Evolutionary conservation across 1,140 invertebrate species (phyloP).

Genomic region (Euwallacea similis): DNA sequence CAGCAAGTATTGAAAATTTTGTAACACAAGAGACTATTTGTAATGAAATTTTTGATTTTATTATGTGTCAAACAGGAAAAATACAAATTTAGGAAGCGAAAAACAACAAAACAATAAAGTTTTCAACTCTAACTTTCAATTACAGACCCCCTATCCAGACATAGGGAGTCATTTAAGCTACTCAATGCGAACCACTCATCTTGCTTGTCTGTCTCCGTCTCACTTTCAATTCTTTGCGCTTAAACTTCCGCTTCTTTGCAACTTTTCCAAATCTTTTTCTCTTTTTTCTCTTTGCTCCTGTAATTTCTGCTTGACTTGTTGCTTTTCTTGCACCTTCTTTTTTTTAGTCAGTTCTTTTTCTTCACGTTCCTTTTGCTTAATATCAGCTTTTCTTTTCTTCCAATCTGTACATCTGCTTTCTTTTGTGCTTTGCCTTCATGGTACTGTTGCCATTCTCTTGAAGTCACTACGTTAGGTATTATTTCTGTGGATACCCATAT

Average conservation of each 20-base stretch:
- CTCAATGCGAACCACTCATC: too few relatives aligned
- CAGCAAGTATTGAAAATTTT: too few relatives aligned
- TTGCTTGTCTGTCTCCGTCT: neutral
- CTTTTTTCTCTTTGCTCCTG: neutral
- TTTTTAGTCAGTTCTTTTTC: constrained; percentile 1
- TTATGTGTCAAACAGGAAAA: too few relatives aligned
- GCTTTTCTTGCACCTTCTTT: neutral
- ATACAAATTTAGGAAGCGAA: too few relatives aligned
- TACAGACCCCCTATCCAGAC: too few relatives aligned
- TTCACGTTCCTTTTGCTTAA: neutral
- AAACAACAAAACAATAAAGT: too few relatives aligned
- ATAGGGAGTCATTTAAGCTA: too few relatives aligned
- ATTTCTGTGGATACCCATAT: constrained; percentile 4
- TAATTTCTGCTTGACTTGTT: constrained; percentile 5
- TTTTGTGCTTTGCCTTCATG: neutral
- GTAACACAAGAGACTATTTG: too few relatives aligned
- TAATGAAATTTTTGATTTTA: too few relatives aligned
- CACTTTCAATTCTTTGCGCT: neutral
- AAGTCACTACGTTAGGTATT: constrained; percentile 6
- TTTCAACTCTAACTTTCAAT: too few relatives aligned
- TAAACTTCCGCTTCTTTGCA: neutral
- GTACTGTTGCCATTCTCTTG: constrained; percentile 1
- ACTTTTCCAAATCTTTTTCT: neutral
- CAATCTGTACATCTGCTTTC: constrained; percentile 1
- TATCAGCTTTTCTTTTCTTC: constrained; percentile 1